Percentiles rank a stretch among this genome's conserved stretches.
Evolutionary conservation across 2,888 invertebrate genomes (phyloP).

Genomic region (Leptopilina syphax): DNA sequence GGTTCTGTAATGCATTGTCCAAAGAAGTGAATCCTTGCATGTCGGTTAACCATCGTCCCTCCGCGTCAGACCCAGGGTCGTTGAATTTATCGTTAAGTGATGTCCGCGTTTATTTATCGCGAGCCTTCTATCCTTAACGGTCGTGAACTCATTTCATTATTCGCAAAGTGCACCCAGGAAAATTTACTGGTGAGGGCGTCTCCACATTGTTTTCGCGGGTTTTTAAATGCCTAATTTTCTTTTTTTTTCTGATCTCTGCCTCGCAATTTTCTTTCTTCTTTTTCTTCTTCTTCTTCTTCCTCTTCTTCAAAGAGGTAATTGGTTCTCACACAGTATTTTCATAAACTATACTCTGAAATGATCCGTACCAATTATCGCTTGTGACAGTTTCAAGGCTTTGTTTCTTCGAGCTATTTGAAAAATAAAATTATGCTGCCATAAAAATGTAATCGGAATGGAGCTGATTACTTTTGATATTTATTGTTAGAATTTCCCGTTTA

Average conservation of each 20-base stretch:
- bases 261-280: neutral
- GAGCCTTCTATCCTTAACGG: conserved; percentile 57
- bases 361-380: conserved; percentile 4
- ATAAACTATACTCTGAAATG: conserved; percentile 9
- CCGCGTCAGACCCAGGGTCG: conserved; percentile 55
- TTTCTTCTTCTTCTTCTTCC: too few relatives aligned
- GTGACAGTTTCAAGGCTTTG: neutral
- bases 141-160: conserved; percentile 43
- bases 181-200: conserved; percentile 33
- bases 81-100: conserved; percentile 67
- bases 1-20: conserved; percentile 62
- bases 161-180: conserved; percentile 37
- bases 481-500: too few relatives aligned
- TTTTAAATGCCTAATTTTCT: conserved; percentile 27
- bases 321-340: neutral
- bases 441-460: too few relatives aligned
- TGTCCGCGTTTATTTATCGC: conserved; percentile 57
- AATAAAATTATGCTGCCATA: too few relatives aligned
- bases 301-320: neutral
- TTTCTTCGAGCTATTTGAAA: neutral
- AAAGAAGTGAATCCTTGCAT: conserved; percentile 64
- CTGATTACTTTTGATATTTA: too few relatives aligned
- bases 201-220: conserved; percentile 31
- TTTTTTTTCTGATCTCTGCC: conserved; percentile 21
- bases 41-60: conserved; percentile 55